A percentile compares a stretch with the other conserved stretches of the same genome.
Conservation (phyloP, 2,797 vertebrate genomes). For the Trachops cirrhosus region DNA sequence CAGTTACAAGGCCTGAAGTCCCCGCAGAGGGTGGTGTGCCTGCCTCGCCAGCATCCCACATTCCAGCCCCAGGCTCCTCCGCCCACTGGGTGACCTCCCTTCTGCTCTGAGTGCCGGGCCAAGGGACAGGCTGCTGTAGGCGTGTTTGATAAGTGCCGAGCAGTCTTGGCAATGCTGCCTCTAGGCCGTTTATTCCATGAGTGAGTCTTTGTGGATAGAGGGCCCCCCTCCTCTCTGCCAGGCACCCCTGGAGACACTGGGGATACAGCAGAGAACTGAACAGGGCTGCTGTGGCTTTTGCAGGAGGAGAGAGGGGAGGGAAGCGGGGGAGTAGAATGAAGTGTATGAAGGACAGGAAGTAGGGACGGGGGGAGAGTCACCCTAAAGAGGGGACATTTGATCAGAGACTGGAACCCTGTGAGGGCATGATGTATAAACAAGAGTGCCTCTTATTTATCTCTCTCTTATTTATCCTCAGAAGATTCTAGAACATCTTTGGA, state of each 20-base stretch:
- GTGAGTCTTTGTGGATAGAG: background rate
- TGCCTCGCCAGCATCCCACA: background rate
- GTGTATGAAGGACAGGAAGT: background rate
- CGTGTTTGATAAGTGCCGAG: background rate
- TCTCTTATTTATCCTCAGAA: background rate
- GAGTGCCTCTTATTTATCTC: background rate
- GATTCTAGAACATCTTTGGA: background rate
- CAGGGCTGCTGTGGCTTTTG: background rate
- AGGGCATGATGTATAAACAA: background rate
- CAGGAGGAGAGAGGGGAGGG: background rate
- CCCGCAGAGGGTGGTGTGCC: background rate
- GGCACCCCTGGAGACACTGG: background rate
- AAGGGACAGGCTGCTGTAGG: accelerated
- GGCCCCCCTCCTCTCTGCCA: background rate
- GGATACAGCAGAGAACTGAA: accelerated
- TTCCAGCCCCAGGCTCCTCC: background rate
- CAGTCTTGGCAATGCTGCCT: accelerated
- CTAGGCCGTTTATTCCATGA: background rate
- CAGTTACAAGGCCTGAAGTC: background rate
- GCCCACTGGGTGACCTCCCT: background rate
- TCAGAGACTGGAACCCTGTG: background rate
- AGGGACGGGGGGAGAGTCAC: background rate
- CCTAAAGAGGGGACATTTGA: background rate
- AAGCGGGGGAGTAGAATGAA: background rate
- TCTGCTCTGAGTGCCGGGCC: no score